Evolutionary conservation across 2,797 vertebrate species (phyloP).

Genomic region (Apogon hyalosoma): DNA sequence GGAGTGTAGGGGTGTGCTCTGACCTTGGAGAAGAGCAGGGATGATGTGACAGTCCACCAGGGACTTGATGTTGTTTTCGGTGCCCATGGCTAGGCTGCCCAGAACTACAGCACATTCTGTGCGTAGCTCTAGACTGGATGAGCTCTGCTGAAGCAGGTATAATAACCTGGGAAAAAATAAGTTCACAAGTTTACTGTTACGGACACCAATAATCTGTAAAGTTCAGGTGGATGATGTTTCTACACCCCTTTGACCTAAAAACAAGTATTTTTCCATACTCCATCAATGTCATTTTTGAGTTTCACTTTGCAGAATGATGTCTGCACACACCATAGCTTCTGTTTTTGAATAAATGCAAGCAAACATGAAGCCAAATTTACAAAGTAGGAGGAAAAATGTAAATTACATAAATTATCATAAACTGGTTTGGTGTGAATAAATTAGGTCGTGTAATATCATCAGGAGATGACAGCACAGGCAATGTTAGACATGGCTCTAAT

Average conservation of each 20-base stretch:
- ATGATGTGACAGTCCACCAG: conserved; percentile 99
- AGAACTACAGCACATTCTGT: conserved; percentile 97
- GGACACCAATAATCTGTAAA: neutral
- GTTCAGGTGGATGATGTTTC: neutral
- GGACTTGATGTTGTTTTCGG: conserved; percentile 99
- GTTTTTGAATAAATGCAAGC: too few relatives aligned
- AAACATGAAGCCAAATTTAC: too few relatives aligned
- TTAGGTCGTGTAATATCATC: too few relatives aligned
- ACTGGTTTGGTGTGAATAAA: too few relatives aligned
- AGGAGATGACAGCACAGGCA: too few relatives aligned
- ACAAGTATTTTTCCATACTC: too few relatives aligned
- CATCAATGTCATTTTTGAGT: too few relatives aligned
- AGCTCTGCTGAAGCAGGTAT: conserved; percentile 97
- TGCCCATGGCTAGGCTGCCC: conserved; percentile 98
- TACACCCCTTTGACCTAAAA: neutral
- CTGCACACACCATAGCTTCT: too few relatives aligned
- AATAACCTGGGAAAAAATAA: conserved; percentile 86
- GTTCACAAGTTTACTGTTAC: neutral
- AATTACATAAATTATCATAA: too few relatives aligned
- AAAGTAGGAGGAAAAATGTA: too few relatives aligned
- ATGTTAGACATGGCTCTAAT: too few relatives aligned
- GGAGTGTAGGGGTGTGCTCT: neutral
- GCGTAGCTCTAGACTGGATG: conserved; percentile 92
- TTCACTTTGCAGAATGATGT: too few relatives aligned
- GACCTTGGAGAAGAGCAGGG: conserved; percentile 97